Conservation (phyloP, 1,140 invertebrate species). For the Saccostrea echinata region DNA sequence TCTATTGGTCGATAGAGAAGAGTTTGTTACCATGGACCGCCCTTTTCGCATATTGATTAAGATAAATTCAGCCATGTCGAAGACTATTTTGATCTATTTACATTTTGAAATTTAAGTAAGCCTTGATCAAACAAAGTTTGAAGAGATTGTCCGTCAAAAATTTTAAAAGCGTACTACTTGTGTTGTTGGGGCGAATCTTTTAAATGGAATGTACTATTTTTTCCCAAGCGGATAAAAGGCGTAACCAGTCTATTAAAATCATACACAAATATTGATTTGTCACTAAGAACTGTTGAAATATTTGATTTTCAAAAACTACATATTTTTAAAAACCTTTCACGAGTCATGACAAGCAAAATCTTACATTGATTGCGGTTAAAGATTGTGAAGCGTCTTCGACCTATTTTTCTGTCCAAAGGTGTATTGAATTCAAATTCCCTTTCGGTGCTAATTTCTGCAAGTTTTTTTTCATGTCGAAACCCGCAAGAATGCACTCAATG, state of each 20-base stretch:
- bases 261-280: slow-evolving; percentile 37
- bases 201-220: slow-evolving; percentile 30
- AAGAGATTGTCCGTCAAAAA: slow-evolving; percentile 31
- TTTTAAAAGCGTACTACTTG: background rate
- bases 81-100: background rate
- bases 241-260: slow-evolving; percentile 16
- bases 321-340: background rate
- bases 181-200: background rate
- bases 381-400: background rate
- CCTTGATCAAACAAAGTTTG: slow-evolving; percentile 10
- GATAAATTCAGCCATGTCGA: slow-evolving; percentile 16
- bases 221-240: slow-evolving; percentile 18
- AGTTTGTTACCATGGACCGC: slow-evolving; percentile 28
- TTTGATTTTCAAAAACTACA: slow-evolving; percentile 17
- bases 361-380: background rate
- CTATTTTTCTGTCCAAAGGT: background rate
- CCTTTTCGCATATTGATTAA: slow-evolving; percentile 33
- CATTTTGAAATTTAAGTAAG: slow-evolving; percentile 36
- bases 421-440: slow-evolving; percentile 3
- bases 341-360: background rate
- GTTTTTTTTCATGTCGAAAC: background rate
- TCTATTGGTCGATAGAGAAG: background rate
- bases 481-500: background rate
- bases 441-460: background rate
- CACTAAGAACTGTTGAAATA: slow-evolving; percentile 1